Conservation (phyloP, 2,797 vertebrate species). For the Eulemur mongoz region DNA sequence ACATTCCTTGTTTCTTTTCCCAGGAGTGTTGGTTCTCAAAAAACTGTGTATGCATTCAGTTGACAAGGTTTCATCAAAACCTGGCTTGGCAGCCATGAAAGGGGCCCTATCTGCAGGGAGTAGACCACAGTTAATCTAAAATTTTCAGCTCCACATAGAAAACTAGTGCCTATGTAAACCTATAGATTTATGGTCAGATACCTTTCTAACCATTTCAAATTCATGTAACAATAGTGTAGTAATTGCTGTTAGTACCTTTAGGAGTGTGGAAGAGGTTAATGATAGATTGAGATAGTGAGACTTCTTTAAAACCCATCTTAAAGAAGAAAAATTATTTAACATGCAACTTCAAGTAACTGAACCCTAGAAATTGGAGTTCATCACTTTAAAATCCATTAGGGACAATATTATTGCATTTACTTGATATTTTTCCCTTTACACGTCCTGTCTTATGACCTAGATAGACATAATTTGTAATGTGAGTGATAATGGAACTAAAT, state of each 20-base stretch:
- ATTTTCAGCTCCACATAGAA: not conserved
- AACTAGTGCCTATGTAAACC: not conserved
- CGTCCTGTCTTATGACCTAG: slow-evolving; percentile 76
- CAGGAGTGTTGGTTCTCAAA: not conserved
- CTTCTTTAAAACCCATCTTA: not conserved
- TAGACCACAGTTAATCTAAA: not conserved
- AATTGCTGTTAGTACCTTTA: not conserved
- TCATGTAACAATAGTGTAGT: not conserved
- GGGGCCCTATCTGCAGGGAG: not conserved
- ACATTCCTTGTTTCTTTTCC: slow-evolving; percentile 6
- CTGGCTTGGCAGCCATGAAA: not conserved
- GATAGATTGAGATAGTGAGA: not conserved
- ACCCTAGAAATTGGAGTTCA: slow-evolving; percentile 66
- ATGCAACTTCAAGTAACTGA: not conserved
- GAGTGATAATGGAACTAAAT: not conserved
- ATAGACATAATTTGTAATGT: slow-evolving; percentile 70
- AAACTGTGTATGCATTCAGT: slow-evolving; percentile 41
- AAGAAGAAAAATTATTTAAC: slow-evolving; percentile 4
- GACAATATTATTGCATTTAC: slow-evolving; percentile 63
- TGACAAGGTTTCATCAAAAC: slow-evolving; percentile 3
- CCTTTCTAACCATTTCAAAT: not conserved
- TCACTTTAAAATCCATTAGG: slow-evolving; percentile 70
- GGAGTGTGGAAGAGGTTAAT: not conserved
- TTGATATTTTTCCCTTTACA: slow-evolving; percentile 73
- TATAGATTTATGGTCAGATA: not conserved